Evolutionary conservation across 1,140 invertebrate genomes (phyloP).

Genomic region (Trichonephila clavipes): DNA sequence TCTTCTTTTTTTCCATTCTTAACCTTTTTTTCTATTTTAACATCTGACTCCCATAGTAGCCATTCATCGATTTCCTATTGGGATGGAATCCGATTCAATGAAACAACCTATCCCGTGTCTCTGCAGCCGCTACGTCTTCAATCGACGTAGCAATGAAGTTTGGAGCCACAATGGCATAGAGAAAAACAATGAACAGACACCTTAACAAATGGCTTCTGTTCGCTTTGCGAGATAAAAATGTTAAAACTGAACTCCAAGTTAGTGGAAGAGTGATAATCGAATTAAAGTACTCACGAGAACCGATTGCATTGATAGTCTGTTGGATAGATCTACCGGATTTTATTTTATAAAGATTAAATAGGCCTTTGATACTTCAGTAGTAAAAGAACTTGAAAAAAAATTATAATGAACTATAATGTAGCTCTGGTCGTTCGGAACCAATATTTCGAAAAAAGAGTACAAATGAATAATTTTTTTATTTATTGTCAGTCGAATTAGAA

Average conservation of each 20-base stretch:
- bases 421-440: no score
- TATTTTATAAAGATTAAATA: no score
- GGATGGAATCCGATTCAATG: slow-evolving; percentile 56
- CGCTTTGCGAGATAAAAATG: not conserved
- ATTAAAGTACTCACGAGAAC: no score
- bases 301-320: no score
- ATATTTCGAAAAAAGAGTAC: no score
- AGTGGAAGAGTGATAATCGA: no score
- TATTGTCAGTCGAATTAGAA: no score
- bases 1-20: not conserved
- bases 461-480: no score
- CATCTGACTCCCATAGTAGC: slow-evolving; percentile 66
- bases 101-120: slow-evolving; percentile 46
- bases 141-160: not conserved
- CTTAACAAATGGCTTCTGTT: not conserved
- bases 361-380: no score
- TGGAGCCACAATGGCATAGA: not conserved
- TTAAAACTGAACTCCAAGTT: not conserved
- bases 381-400: no score
- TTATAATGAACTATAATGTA: no score
- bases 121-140: slow-evolving; percentile 7
- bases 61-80: slow-evolving; percentile 68
- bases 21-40: slow-evolving; percentile 3
- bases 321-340: no score
- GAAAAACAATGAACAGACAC: not conserved